Percentiles rank a stretch among this genome's conserved stretches.
These are phyloP conservation scores for Ptyas mucosa DNA, from an alignment of 2,113 vertebrate genomes.

Conservation along the genomic window DNA sequence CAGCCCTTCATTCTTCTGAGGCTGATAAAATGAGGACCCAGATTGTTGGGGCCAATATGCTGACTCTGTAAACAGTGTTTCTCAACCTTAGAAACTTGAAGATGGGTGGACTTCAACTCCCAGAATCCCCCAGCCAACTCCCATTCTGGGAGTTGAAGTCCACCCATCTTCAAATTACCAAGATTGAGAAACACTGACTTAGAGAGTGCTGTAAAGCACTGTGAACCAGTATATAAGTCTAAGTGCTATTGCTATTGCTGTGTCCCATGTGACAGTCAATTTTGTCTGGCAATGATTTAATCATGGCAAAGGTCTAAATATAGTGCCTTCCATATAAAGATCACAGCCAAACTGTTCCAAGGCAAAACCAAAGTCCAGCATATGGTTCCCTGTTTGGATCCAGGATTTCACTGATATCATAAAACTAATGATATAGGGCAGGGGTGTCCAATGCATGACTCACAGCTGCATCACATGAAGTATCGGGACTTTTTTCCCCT, in stretches of 20 bases:
- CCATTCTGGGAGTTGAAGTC: too few species aligned
- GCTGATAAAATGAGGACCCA: background rate
- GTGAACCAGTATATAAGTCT: background rate
- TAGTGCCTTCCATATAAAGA: background rate
- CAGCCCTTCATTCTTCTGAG: background rate
- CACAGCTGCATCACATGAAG: too few species aligned
- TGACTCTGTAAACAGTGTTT: background rate
- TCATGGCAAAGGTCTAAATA: background rate
- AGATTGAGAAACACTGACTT: background rate
- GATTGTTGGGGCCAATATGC: background rate
- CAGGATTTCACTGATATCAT: background rate
- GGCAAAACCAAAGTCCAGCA: background rate
- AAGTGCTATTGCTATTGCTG: background rate
- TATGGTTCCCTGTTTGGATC: background rate
- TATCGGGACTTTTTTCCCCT: too few species aligned
- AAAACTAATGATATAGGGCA: background rate
- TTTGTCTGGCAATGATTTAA: background rate
- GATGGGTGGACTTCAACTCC: too few species aligned
- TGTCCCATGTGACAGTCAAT: background rate
- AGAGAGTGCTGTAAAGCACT: too few species aligned
- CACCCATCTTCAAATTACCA: too few species aligned
- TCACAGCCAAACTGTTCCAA: background rate
- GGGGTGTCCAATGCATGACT: too few species aligned
- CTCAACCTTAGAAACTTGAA: too few species aligned
- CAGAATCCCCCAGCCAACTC: too few species aligned